Evolutionary conservation across 2,113 vertebrate species (phyloP).

Genomic region (Odobenus rosmarus): DNA sequence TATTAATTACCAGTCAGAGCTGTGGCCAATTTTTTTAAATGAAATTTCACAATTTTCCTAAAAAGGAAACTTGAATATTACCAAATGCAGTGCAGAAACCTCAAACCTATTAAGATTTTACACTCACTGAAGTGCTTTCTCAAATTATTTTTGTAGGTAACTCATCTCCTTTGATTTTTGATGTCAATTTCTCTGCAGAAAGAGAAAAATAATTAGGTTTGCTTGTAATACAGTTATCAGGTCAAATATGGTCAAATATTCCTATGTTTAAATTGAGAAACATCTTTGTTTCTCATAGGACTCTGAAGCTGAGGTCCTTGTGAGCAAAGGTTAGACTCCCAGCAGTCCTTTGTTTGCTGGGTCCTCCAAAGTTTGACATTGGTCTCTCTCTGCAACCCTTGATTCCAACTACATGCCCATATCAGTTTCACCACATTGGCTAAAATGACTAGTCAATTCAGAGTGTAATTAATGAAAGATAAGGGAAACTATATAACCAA

Average conservation of each 20-base stretch:
- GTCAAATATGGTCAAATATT: too few relatives aligned
- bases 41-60: background rate
- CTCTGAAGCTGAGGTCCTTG: background rate
- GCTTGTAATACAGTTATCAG: background rate
- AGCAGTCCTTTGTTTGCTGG: too few relatives aligned
- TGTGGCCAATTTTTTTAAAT: background rate
- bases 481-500: background rate
- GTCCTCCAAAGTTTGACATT: background rate
- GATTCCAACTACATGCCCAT: background rate
- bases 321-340: background rate
- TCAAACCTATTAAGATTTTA: background rate
- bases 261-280: too few relatives aligned
- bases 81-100: background rate
- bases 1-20: background rate
- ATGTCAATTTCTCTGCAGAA: background rate
- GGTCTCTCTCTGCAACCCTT: background rate
- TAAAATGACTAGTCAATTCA: background rate
- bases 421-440: background rate
- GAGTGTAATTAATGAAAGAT: background rate
- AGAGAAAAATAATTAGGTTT: background rate
- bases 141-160: background rate
- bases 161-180: background rate
- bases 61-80: background rate
- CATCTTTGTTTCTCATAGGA: background rate
- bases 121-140: background rate